Conservation (phyloP, 2,113 vertebrate species). For the Neogale vison region DNA sequence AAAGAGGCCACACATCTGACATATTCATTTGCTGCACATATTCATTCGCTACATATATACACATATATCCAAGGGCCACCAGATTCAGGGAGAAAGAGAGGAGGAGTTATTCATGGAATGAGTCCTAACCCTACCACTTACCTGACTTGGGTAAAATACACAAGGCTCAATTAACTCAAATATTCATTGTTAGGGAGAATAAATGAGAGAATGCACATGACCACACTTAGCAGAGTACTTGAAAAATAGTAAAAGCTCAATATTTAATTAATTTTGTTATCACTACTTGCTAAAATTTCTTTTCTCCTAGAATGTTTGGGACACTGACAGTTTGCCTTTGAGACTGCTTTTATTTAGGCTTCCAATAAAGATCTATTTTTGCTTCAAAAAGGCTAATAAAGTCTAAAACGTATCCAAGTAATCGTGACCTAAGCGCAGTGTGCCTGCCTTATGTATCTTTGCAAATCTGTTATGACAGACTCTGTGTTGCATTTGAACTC, state of each 20-base stretch:
- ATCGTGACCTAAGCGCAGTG: background rate
- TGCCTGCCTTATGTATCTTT: background rate
- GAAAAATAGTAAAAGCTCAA: background rate
- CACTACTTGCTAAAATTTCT: background rate
- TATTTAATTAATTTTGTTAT: background rate
- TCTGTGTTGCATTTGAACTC: background rate
- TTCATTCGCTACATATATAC: background rate
- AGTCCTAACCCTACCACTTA: background rate
- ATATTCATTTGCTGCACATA: background rate
- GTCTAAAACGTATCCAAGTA: background rate
- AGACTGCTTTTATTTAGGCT: background rate
- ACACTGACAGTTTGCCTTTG: background rate
- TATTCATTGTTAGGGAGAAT: background rate
- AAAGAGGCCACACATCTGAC: background rate
- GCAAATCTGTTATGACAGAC: background rate
- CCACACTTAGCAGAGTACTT: background rate
- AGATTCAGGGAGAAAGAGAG: background rate
- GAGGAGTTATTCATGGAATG: background rate
- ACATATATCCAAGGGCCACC: no score
- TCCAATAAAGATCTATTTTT: background rate
- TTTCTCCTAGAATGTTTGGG: background rate
- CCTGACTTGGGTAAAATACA: background rate
- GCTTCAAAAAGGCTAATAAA: background rate
- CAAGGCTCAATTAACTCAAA: background rate
- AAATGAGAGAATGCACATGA: background rate